Conservation (phyloP, 2,888 invertebrate species). For the Nebria salina region DNA sequence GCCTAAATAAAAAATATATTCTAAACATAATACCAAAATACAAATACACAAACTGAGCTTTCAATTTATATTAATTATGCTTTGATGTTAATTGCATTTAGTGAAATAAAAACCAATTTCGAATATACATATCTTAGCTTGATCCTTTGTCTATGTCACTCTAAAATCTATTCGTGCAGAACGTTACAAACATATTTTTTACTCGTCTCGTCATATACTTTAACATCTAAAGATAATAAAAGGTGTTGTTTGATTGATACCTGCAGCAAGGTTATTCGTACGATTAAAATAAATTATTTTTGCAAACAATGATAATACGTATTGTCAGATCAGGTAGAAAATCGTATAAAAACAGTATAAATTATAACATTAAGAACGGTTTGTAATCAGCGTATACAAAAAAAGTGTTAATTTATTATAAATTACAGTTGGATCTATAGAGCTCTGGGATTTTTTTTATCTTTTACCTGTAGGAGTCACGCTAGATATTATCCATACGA, state of each 20-base stretch:
- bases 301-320: constrained; percentile 27
- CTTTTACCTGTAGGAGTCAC: background rate
- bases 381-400: background rate
- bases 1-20: background rate
- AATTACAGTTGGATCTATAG: constrained; percentile 6
- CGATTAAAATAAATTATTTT: constrained; percentile 40
- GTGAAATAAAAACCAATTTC: background rate
- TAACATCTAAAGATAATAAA: background rate
- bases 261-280: constrained; percentile 37
- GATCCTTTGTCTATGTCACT: background rate
- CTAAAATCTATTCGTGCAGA: background rate
- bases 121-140: background rate
- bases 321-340: constrained; percentile 40
- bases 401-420: constrained; percentile 16
- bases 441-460: background rate
- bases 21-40: background rate
- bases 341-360: constrained; percentile 34
- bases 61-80: background rate
- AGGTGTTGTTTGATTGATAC: constrained; percentile 32
- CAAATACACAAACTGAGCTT: too few relatives aligned
- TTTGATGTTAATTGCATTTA: background rate
- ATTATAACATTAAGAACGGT: constrained; percentile 40
- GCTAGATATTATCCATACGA: background rate
- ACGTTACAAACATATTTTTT: background rate
- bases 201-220: background rate